Evolutionary conservation across 2,113 vertebrate genomes (phyloP).

Genomic region (Illadopsis cleaveri): DNA sequence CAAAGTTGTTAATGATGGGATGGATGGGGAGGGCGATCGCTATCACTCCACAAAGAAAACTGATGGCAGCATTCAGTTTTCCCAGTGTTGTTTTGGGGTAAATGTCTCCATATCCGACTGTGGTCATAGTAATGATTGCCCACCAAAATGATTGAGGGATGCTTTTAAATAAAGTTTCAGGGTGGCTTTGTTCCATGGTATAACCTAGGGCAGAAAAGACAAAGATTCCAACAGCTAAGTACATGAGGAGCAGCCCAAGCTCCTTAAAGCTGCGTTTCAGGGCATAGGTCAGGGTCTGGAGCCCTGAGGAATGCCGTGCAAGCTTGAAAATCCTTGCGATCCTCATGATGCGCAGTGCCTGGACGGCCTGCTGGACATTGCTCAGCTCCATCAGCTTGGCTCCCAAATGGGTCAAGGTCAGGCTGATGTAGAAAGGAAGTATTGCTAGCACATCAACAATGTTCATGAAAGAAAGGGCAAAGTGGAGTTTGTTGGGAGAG

Average conservation of each 20-base stretch:
- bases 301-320: slow-evolving; percentile 91
- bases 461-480: slow-evolving; percentile 93
- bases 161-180: slow-evolving; percentile 95
- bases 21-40: slow-evolving; percentile 96
- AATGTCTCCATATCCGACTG: slow-evolving; percentile 95
- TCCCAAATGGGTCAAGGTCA: slow-evolving; percentile 89
- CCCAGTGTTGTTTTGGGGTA: slow-evolving; percentile 98
- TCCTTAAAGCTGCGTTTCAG: slow-evolving; percentile 95
- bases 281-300: slow-evolving; percentile 94
- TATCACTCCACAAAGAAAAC: slow-evolving; percentile 95
- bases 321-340: slow-evolving; percentile 95
- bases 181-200: slow-evolving; percentile 95
- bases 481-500: slow-evolving; percentile 89
- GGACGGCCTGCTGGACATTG: slow-evolving; percentile 93
- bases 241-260: slow-evolving; percentile 93
- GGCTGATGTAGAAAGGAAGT: slow-evolving; percentile 92
- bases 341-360: slow-evolving; percentile 92
- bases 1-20: slow-evolving; percentile 98
- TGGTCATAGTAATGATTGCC: slow-evolving; percentile 99
- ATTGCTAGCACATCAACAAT: slow-evolving; percentile 92
- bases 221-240: slow-evolving; percentile 95
- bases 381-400: slow-evolving; percentile 90
- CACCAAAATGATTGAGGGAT: slow-evolving; percentile 99
- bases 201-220: slow-evolving; percentile 96
- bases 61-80: slow-evolving; percentile 93